Evolutionary conservation across 2,888 invertebrate species (phyloP).

Genomic region (Gisinianus flammeolus): DNA sequence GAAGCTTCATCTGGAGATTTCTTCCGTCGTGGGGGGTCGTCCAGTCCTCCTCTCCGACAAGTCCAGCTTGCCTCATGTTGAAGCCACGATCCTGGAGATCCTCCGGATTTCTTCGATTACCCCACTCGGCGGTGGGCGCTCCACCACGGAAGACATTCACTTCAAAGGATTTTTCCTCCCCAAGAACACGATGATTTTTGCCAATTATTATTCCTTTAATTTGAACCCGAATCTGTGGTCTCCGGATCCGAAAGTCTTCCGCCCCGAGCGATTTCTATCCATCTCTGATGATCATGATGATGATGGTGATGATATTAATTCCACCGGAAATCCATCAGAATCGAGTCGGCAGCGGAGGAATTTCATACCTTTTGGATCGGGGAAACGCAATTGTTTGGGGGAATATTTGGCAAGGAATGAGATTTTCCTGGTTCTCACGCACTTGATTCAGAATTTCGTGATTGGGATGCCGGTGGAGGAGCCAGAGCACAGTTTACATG

Average conservation of each 20-base stretch:
- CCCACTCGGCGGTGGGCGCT: background rate
- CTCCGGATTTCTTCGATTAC: background rate
- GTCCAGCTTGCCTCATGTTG: background rate
- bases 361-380: too few species aligned
- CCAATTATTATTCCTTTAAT: background rate
- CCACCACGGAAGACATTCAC: background rate
- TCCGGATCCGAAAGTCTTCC: background rate
- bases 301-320: too few species aligned
- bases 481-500: too few species aligned
- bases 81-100: background rate
- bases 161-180: background rate
- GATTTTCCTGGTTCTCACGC: too few species aligned
- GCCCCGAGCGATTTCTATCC: background rate
- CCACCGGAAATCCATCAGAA: too few species aligned
- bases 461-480: too few species aligned
- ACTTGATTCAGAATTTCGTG: too few species aligned
- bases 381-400: too few species aligned
- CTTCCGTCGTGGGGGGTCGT: background rate
- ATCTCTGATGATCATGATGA: too few species aligned
- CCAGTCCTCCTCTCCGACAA: background rate
- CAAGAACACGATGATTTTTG: background rate
- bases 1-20: conserved; percentile 45
- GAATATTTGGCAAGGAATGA: too few species aligned
- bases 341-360: too few species aligned
- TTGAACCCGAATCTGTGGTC: background rate